Evolutionary conservation across 2,113 vertebrate genomes (phyloP).

Genomic region (Equus przewalskii): DNA sequence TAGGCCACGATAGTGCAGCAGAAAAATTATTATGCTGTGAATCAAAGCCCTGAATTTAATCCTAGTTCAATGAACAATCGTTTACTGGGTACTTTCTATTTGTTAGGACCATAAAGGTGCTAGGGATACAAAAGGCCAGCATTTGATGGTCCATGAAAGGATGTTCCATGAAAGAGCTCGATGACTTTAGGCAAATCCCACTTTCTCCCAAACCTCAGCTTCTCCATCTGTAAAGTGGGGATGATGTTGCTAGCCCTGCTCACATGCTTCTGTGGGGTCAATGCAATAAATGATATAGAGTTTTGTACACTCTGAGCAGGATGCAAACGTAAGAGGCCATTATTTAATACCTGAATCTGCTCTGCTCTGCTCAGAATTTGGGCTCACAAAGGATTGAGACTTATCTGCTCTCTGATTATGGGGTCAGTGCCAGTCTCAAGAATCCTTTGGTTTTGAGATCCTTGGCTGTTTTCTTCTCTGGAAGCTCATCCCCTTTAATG

Average conservation of each 20-base stretch:
- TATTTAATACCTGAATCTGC: background rate
- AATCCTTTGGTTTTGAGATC: background rate
- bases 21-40: background rate
- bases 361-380: conserved; percentile 16
- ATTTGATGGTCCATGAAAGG: background rate
- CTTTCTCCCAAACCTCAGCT: background rate
- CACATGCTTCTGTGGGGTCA: background rate
- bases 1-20: background rate
- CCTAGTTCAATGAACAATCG: background rate
- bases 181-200: background rate
- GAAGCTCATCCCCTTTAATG: background rate
- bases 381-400: background rate
- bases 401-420: background rate
- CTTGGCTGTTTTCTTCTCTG: background rate
- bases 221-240: background rate
- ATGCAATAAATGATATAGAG: background rate
- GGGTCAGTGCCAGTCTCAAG: background rate
- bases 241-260: background rate
- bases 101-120: background rate
- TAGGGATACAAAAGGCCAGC: background rate
- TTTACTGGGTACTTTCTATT: background rate
- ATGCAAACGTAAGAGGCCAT: background rate
- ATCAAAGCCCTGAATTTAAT: background rate
- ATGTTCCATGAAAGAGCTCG: background rate
- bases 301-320: background rate